Evolutionary conservation across 2,113 vertebrate genomes (phyloP).

Genomic region (Sigmodon hispidus): DNA sequence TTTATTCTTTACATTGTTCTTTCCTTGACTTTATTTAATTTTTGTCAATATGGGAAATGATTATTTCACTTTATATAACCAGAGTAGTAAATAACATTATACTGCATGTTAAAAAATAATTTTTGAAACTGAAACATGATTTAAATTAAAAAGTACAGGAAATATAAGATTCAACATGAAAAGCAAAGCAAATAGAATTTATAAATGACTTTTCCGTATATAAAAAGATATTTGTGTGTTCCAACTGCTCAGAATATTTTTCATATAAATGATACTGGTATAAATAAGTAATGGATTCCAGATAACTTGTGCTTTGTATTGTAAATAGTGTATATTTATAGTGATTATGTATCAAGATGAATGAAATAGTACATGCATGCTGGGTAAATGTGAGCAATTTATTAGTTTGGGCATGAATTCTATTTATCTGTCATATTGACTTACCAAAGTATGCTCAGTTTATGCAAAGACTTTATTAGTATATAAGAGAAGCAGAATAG

Average conservation of each 20-base stretch:
- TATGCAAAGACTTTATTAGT: conserved; percentile 52
- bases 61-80: not conserved
- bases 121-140: conserved; percentile 46
- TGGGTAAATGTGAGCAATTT: conserved; percentile 65
- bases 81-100: conserved; percentile 49
- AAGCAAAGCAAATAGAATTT: conserved; percentile 38
- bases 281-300: conserved; percentile 64
- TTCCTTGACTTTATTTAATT: not conserved
- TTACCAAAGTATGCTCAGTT: not conserved
- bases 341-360: conserved; percentile 65
- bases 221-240: conserved; percentile 62
- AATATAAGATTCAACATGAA: conserved; percentile 51
- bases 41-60: not conserved
- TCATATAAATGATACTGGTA: conserved; percentile 54
- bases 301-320: conserved; percentile 56
- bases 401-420: conserved; percentile 65
- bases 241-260: conserved; percentile 56
- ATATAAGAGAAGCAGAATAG: not conserved
- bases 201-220: conserved; percentile 11
- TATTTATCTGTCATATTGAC: conserved; percentile 70
- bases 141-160: conserved; percentile 50
- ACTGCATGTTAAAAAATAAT: not conserved
- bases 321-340: conserved; percentile 68
- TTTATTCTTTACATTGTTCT: not conserved
- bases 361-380: conserved; percentile 50